These are phyloP conservation scores for Magallana ariakensis DNA, from an alignment of 1,140 invertebrate genomes.

Conservation along the genomic window DNA sequence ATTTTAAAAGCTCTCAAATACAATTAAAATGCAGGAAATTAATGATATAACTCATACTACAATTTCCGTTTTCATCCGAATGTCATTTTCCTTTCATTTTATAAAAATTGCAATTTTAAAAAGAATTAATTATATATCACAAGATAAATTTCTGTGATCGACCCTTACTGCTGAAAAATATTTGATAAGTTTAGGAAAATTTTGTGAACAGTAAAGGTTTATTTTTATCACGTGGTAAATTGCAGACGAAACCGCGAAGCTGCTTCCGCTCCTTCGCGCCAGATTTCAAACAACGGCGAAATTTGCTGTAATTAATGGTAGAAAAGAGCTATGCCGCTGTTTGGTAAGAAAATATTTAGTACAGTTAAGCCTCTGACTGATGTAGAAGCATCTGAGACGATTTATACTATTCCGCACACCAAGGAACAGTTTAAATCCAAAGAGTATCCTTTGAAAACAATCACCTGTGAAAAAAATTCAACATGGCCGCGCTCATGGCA, in stretches of 20 bases:
- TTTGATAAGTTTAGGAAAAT: not conserved
- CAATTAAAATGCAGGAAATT: too few relatives aligned
- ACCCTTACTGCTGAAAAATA: not conserved
- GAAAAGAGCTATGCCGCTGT: conserved; percentile 74
- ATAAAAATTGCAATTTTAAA: not conserved
- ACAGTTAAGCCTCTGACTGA: conserved; percentile 67
- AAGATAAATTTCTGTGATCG: not conserved
- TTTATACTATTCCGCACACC: conserved; percentile 76
- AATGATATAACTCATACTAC: not conserved
- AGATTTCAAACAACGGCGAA: conserved; percentile 73
- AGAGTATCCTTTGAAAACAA: conserved; percentile 76
- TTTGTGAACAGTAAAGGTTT: too few relatives aligned
- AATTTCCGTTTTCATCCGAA: not conserved
- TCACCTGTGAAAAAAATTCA: conserved; percentile 66
- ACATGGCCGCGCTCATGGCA: conserved; percentile 73
- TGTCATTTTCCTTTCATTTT: not conserved
- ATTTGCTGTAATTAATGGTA: conserved; percentile 62
- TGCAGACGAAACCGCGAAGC: conserved; percentile 52
- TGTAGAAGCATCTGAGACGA: conserved; percentile 68
- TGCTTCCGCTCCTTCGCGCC: conserved; percentile 72
- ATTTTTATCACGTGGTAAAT: conserved; percentile 21
- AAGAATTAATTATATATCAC: not conserved
- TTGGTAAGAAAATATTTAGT: conserved; percentile 74
- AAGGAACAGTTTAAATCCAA: conserved; percentile 77
- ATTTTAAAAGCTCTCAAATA: not conserved